A percentile compares a stretch with the other conserved stretches of the same genome.
phyloP scores from a whole-genome alignment of 1,140 invertebrate genomes.

The Armadillidium nasatum region DNA sequence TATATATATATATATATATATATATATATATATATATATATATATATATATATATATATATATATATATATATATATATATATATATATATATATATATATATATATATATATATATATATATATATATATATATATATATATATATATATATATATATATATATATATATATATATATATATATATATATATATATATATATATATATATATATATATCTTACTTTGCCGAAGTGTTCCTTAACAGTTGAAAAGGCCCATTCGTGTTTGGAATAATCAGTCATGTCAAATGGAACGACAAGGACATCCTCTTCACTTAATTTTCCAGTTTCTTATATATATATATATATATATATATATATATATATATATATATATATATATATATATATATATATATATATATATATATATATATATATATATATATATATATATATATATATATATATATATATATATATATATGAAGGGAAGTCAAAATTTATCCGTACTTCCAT shows the following conservation, averaged over 20 bases:
- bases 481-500: too few relatives aligned
- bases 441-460: slow-evolving; percentile 3
- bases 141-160: too few relatives aligned
- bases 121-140: too few relatives aligned
- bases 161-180: too few relatives aligned
- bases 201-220: slow-evolving; percentile 12
- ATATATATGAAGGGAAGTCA: too few relatives aligned
- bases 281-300: slow-evolving; percentile 67
- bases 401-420: slow-evolving; percentile 8
- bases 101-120: too few relatives aligned
- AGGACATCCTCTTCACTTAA: slow-evolving; percentile 58
- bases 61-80: too few relatives aligned
- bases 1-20: too few relatives aligned
- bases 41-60: too few relatives aligned
- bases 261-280: slow-evolving; percentile 60
- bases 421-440: slow-evolving; percentile 5
- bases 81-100: too few relatives aligned
- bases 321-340: slow-evolving; percentile 10
- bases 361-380: slow-evolving; percentile 1
- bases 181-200: too few relatives aligned
- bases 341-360: background rate
- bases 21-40: background rate
- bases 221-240: slow-evolving; percentile 65
- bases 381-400: background rate
- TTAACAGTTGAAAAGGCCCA: slow-evolving; percentile 61